Base-by-base conservation (phyloP, 1,140 invertebrate species). In the Neodiprion lecontei region DNA sequence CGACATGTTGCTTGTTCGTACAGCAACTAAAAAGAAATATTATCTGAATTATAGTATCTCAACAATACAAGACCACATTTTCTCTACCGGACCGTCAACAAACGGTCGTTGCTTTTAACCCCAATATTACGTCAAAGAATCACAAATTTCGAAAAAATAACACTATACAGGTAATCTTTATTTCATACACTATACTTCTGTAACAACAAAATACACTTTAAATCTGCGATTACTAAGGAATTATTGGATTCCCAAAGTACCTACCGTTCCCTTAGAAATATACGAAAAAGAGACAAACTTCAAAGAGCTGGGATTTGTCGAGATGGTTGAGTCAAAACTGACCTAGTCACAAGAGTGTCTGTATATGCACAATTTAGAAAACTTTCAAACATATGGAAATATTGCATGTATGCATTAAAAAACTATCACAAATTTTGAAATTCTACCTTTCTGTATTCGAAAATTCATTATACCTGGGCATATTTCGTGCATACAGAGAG, bases 1-100 rank as follows among this genome's bases (percentile, higher is more conserved):
- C 77, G 95, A 92, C 95, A 97, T 96, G 72, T 80, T 86, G 70
- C 73, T 12, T 9, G 28, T 74, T 70, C 50, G n/a, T 28, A 66
- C 72, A 77, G 74, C 72, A 76, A 79, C 80, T 80, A 67, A 84
- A 82, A 49, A 76, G 72, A 73, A 79, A 75, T 78, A 61, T n/a
- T 11, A 61, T 61, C 2, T 61, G 11, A n/a, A 61, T 61, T 11
- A 40, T 5, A 40, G 0, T 61, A n/a, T 3, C n/a, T 61, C n/a
- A 11, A n/a, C 53, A n/a, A n/a, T 3, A n/a, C 11, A 61, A 61
- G 53, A 61, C 53, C 53, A n/a, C 53, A 61, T 61, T 61, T 2
- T n/a, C 53, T 61, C 53, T 61, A 8, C 53, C 53, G 53, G n/a
- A 61, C 53, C 53, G 53, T 61, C 53, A 61, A 61, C 53, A 61